A percentile compares a stretch with the other conserved stretches of the same genome.
phyloP scores from a whole-genome alignment of 2,888 invertebrate genomes.

The Danaus chrysippus region DNA sequence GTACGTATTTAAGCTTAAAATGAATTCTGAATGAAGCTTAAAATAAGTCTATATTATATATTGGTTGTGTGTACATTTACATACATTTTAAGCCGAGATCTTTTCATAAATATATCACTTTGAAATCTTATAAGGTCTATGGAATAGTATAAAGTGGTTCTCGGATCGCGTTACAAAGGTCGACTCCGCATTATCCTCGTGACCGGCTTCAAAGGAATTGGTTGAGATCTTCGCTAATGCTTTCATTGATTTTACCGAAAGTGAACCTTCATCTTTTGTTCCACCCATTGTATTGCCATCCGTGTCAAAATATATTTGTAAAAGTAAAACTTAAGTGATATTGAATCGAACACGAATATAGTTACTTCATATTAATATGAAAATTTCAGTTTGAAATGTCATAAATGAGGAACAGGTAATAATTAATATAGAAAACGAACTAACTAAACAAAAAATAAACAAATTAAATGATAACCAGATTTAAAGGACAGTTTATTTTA shows the following conservation, averaged over 20 bases:
- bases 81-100: neutral
- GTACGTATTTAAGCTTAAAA: too few relatives aligned
- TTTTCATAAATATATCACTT: neutral
- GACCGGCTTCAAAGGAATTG: conserved; percentile 64
- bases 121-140: conserved; percentile 5
- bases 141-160: conserved; percentile 2
- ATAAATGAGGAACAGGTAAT: too few relatives aligned
- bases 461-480: too few relatives aligned
- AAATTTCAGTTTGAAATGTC: too few relatives aligned
- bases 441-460: too few relatives aligned
- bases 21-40: neutral
- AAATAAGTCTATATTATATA: neutral
- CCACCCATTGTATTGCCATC: conserved; percentile 2
- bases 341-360: too few relatives aligned
- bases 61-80: too few relatives aligned
- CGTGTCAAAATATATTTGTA: neutral
- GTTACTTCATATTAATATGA: too few relatives aligned
- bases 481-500: too few relatives aligned
- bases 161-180: conserved; percentile 35
- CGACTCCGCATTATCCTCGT: conserved; percentile 54
- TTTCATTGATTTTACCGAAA: conserved; percentile 35
- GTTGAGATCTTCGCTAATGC: conserved; percentile 59
- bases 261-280: conserved; percentile 23
- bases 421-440: too few relatives aligned
- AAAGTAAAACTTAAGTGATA: neutral